These are phyloP conservation scores for Coccyzus lansbergi DNA, from an alignment of 2,797 vertebrate genomes.

Conservation along the genomic window DNA sequence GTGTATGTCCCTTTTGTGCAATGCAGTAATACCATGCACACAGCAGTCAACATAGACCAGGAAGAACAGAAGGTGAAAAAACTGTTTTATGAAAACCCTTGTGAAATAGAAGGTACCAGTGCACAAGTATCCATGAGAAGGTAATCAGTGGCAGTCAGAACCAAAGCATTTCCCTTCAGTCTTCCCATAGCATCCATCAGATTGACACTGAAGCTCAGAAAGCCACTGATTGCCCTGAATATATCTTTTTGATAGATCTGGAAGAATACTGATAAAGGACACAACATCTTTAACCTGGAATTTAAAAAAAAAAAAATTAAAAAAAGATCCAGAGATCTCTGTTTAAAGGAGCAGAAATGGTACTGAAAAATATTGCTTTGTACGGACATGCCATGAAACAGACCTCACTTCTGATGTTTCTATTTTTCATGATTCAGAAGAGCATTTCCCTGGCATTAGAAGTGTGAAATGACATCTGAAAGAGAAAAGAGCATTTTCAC, in stretches of 20 bases:
- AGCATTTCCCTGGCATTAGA: not conserved
- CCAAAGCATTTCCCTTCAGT: not conserved
- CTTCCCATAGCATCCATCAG: not conserved
- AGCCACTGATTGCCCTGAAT: not conserved
- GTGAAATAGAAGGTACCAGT: not conserved
- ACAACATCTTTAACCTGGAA: not conserved
- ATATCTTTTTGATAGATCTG: not conserved
- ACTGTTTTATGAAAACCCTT: not conserved
- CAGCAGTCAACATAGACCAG: not conserved
- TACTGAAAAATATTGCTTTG: not conserved
- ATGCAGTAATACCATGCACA: not conserved
- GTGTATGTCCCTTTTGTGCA: not conserved
- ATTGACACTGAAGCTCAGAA: not conserved
- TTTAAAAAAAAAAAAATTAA: not conserved
- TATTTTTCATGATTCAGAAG: not conserved
- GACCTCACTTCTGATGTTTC: slow-evolving; percentile 3
- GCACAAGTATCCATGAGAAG: not conserved
- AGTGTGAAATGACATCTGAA: not conserved
- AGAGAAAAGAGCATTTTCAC: not conserved
- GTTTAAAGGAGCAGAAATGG: not conserved
- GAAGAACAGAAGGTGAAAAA: not conserved
- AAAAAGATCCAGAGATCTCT: not conserved
- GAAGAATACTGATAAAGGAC: not conserved
- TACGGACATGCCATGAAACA: not conserved
- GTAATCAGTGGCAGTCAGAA: not conserved